phyloP scores from a whole-genome alignment of 2,797 vertebrate genomes.

The Coendou prehensilis region DNA sequence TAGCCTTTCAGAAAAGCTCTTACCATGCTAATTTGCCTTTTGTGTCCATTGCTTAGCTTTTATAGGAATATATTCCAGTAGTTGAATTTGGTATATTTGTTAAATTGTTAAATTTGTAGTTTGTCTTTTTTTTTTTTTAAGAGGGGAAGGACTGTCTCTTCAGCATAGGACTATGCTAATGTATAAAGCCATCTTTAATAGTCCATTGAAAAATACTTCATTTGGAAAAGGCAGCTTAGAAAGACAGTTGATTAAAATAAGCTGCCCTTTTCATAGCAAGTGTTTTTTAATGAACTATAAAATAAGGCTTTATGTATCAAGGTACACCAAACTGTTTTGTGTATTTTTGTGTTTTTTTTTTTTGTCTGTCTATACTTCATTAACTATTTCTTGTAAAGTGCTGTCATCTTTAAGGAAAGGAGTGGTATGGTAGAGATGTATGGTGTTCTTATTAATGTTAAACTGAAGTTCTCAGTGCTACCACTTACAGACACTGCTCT shows the following conservation, averaged over 20 bases:
- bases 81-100: conserved; percentile 24
- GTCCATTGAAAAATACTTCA: conserved; percentile 31
- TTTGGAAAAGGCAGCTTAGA: conserved; percentile 62
- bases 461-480: not conserved
- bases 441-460: not conserved
- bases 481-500: not conserved
- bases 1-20: conserved; percentile 51
- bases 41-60: not conserved
- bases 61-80: not conserved
- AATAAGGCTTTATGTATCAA: conserved; percentile 2
- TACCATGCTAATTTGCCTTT: conserved; percentile 49
- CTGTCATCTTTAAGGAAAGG: not conserved
- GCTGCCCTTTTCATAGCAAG: not conserved
- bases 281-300: conserved; percentile 45
- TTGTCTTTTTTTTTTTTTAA: not conserved
- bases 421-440: not conserved
- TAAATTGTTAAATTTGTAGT: not conserved
- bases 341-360: not conserved
- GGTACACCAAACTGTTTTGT: not conserved
- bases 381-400: not conserved
- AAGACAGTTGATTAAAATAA: conserved; percentile 54
- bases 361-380: not conserved
- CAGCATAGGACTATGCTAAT: not conserved
- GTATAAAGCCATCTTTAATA: conserved; percentile 59
- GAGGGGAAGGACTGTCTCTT: not conserved